Evolutionary conservation across 2,888 invertebrate genomes (phyloP).

Genomic region (Marronus borbonicus): DNA sequence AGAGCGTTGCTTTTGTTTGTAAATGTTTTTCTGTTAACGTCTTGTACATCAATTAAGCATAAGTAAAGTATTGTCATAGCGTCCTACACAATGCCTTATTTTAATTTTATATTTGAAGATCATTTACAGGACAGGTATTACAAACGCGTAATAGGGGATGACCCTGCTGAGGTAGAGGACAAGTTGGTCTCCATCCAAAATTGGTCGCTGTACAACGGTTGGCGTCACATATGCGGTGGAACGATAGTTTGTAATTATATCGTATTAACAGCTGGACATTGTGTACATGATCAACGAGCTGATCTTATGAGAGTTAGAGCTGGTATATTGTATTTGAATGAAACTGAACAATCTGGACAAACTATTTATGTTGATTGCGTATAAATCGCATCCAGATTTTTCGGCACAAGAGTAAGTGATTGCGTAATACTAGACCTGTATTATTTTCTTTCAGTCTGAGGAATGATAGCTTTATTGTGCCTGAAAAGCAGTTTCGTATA

Average conservation of each 20-base stretch:
- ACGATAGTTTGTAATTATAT: background rate
- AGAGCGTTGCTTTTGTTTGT: no score
- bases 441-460: background rate
- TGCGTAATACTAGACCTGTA: background rate
- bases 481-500: background rate
- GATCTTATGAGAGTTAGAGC: conserved; percentile 6
- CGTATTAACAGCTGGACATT: conserved; percentile 4
- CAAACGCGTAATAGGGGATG: conserved; percentile 8
- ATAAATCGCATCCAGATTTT: background rate
- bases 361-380: background rate
- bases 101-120: no score
- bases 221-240: conserved; percentile 11
- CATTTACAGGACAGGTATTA: background rate
- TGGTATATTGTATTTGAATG: background rate
- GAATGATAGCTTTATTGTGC: conserved; percentile 5
- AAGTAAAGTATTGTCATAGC: no score
- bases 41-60: no score
- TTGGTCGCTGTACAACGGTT: background rate
- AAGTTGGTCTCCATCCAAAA: conserved; percentile 15
- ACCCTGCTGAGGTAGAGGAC: background rate
- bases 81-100: no score
- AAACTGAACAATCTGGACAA: background rate
- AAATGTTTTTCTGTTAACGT: no score
- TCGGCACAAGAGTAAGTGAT: background rate
- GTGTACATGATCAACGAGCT: background rate